phyloP scores from a whole-genome alignment of 2,888 invertebrate genomes.

The Andrena haemorrhoa region DNA sequence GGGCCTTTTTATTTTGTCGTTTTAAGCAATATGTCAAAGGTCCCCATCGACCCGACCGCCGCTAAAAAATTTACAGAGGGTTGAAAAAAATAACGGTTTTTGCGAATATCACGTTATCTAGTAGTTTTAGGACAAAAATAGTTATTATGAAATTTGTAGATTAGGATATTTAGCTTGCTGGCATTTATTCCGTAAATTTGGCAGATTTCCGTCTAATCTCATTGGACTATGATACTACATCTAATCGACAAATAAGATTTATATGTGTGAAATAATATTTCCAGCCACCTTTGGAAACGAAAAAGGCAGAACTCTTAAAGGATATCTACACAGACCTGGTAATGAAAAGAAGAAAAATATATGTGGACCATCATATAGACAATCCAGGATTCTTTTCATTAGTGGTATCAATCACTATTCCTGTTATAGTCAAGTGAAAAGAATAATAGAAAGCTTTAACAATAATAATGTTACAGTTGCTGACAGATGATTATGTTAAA shows the following conservation, averaged over 20 bases:
- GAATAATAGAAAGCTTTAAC: constrained; percentile 5
- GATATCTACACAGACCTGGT: constrained; percentile 73
- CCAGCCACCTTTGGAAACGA: constrained; percentile 24
- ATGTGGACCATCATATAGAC: constrained; percentile 77
- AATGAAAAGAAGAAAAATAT: constrained; percentile 76
- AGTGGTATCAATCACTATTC: constrained; percentile 69
- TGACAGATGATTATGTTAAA: constrained; percentile 73
- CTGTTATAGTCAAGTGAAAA: neutral
- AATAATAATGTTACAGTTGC: constrained; percentile 64
- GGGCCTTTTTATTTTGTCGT: too few relatives aligned
- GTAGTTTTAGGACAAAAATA: too few relatives aligned
- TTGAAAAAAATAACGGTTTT: too few relatives aligned
- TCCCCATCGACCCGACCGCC: too few relatives aligned
- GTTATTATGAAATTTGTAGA: too few relatives aligned
- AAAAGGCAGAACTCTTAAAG: constrained; percentile 68
- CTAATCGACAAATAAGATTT: neutral
- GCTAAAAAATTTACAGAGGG: too few relatives aligned
- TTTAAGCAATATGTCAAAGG: too few relatives aligned
- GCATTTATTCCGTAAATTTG: too few relatives aligned
- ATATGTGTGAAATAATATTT: constrained; percentile 1
- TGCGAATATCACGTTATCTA: too few relatives aligned
- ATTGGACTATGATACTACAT: neutral
- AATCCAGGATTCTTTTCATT: constrained; percentile 82
- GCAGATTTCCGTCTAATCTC: too few relatives aligned
- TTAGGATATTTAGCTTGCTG: too few relatives aligned